Evolutionary conservation across 53 echinoderm and acorn worm species (phyloP).

Genomic region (Echinarachnius parma): DNA sequence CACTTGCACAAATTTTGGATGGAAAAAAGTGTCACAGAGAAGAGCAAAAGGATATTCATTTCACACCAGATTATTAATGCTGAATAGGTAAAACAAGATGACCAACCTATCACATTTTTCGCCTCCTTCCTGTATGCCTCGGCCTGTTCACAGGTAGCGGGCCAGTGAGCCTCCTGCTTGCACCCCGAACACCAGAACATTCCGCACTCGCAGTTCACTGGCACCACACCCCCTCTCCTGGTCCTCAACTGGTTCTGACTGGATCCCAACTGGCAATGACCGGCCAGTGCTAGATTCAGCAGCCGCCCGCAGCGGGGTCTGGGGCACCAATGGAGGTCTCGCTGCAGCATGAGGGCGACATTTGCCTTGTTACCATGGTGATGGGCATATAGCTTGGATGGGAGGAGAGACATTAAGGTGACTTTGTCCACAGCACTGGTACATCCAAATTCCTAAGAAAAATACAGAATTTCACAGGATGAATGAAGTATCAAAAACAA

Average conservation of each 20-base stretch:
- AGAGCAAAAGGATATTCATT: no score
- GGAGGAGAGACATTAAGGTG: constrained; percentile 59
- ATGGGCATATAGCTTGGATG: constrained; percentile 41
- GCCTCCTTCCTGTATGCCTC: constrained; percentile 36
- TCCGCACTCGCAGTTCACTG: constrained; percentile 71
- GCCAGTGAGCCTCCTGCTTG: constrained; percentile 77
- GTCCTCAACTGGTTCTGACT: not conserved
- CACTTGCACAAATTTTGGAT: no score
- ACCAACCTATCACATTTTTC: not conserved
- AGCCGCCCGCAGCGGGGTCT: constrained; percentile 51
- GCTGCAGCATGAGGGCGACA: constrained; percentile 45
- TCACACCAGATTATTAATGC: no score
- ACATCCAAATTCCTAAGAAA: constrained; percentile 60
- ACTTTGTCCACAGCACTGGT: constrained; percentile 56
- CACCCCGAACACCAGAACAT: constrained; percentile 71
- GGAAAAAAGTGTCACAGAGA: no score
- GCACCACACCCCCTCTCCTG: not conserved
- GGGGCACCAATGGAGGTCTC: constrained; percentile 58
- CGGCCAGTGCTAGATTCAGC: not conserved
- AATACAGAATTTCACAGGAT: not conserved
- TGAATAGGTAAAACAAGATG: no score
- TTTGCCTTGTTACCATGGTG: constrained; percentile 49
- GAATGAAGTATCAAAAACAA: not conserved
- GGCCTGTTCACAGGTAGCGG: constrained; percentile 72
- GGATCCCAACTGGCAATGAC: no score